These are phyloP conservation scores for Drosophila limbata DNA, from an alignment of 2,888 invertebrate species.

Conservation along the genomic window DNA sequence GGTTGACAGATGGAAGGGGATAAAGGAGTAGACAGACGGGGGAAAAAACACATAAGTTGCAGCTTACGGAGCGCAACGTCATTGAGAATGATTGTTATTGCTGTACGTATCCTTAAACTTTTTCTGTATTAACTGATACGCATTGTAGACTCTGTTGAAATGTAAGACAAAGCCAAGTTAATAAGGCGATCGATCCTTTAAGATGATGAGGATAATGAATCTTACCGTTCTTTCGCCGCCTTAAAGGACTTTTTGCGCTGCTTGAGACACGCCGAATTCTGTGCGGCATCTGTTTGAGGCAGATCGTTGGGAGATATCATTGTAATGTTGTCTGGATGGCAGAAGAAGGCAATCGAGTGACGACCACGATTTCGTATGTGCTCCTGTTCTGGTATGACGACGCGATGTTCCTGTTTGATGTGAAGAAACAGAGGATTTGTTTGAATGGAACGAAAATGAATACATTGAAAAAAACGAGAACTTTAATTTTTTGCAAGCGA, in stretches of 20 bases:
- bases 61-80: conserved; percentile 32
- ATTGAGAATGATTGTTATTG: conserved; percentile 75
- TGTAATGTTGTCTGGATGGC: conserved; percentile 88
- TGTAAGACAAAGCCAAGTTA: not conserved
- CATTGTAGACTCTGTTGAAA: conserved; percentile 87
- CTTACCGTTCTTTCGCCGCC: conserved; percentile 85
- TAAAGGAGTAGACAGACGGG: conserved; percentile 1
- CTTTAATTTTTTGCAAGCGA: too few species aligned
- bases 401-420: conserved; percentile 88
- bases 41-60: not conserved
- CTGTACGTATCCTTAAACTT: conserved; percentile 90
- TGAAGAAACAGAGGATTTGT: conserved; percentile 4
- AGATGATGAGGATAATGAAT: not conserved
- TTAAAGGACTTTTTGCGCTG: conserved; percentile 85
- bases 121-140: conserved; percentile 90
- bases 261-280: conserved; percentile 81
- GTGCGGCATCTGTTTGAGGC: conserved; percentile 77
- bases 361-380: conserved; percentile 88
- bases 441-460: not conserved
- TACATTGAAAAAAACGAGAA: too few species aligned
- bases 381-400: conserved; percentile 89
- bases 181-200: too few species aligned
- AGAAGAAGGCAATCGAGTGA: conserved; percentile 92
- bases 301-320: conserved; percentile 85
- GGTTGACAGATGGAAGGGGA: conserved; percentile 4